Evolutionary conservation across 2,888 invertebrate genomes (phyloP).

Genomic region (Pseudococcus longispinus): DNA sequence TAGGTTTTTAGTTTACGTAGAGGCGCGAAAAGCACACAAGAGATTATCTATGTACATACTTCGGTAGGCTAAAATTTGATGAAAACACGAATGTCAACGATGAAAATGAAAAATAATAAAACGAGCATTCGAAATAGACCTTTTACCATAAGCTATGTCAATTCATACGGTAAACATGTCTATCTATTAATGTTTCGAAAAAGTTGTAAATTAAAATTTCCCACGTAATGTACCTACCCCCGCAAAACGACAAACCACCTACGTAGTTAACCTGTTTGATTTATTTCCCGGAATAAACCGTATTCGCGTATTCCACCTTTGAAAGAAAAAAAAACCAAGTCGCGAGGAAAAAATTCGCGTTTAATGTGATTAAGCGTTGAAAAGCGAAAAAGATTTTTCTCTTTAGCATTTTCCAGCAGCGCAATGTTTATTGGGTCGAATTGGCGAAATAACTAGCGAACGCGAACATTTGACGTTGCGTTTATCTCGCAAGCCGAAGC

Average conservation of each 20-base stretch:
- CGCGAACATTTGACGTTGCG: slow-evolving; percentile 2
- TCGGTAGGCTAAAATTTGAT: no score
- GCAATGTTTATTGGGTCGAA: neutral
- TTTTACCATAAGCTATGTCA: no score
- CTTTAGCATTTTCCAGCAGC: neutral
- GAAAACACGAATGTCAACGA: no score
- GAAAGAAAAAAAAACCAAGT: neutral
- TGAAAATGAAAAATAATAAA: no score
- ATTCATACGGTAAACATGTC: no score
- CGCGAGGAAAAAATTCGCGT: neutral
- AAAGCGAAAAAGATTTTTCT: neutral
- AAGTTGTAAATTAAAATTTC: no score
- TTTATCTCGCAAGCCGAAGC: neutral
- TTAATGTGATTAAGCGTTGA: neutral
- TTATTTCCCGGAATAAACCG: neutral
- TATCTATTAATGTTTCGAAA: no score
- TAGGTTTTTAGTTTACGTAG: neutral
- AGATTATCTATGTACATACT: no score
- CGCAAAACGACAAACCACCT: no score
- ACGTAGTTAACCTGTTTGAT: neutral
- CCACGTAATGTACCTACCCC: no score
- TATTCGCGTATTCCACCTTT: neutral
- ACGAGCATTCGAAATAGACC: no score
- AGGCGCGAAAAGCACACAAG: no score
- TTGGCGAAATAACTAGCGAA: neutral